A percentile compares a stretch with the other conserved stretches of the same genome.
These are phyloP conservation scores for Rhodeus uyekii DNA, from an alignment of 2,797 vertebrate species.

Conservation along the genomic window DNA sequence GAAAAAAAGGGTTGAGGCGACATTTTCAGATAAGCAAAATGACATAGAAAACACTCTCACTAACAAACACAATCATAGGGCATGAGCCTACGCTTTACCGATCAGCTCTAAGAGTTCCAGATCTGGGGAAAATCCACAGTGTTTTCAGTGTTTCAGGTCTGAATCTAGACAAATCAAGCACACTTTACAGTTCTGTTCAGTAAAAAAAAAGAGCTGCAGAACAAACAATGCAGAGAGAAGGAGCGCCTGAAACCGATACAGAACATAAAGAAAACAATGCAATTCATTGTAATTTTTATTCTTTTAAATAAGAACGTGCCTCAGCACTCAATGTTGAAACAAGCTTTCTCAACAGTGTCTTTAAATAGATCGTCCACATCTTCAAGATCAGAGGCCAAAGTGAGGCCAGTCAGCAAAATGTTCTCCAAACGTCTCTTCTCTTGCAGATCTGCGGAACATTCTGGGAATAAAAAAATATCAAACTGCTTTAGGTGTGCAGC, in stretches of 20 bases:
- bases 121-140: too few relatives aligned
- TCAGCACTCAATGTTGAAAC: constrained; percentile 32
- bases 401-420: neutral
- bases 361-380: constrained; percentile 36
- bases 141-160: constrained; percentile 12
- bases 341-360: constrained; percentile 38
- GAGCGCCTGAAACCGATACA: neutral
- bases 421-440: constrained; percentile 33
- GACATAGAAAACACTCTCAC: constrained; percentile 12
- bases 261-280: constrained; percentile 35
- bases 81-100: neutral
- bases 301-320: constrained; percentile 40
- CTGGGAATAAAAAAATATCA: constrained; percentile 15
- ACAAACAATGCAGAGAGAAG: neutral
- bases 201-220: neutral
- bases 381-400: neutral
- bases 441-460: neutral
- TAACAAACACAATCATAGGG: neutral
- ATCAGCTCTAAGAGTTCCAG: neutral
- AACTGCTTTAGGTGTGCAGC: constrained; percentile 46
- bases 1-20: neutral
- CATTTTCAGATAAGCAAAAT: neutral
- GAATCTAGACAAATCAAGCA: neutral
- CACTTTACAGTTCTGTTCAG: neutral
- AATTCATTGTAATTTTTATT: constrained; percentile 36